Percentiles rank a stretch among this genome's conserved stretches.
Evolutionary conservation across 2,113 vertebrate species (phyloP).

Genomic region (Dolichotis patagonum): DNA sequence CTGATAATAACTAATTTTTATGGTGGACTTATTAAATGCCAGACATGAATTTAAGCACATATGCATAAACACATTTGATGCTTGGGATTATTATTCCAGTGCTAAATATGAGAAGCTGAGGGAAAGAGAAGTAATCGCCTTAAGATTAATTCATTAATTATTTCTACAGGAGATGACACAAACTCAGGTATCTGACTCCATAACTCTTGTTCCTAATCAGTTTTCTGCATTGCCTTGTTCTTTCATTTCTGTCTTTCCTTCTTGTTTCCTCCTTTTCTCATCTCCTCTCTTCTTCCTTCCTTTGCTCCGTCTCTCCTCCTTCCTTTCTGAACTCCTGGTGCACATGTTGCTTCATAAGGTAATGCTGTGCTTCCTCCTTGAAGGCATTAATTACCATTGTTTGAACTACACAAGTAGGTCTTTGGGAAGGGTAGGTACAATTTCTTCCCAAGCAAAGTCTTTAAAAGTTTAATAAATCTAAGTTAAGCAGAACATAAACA

Average conservation of each 20-base stretch:
- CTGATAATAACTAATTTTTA: neutral
- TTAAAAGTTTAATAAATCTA: conserved; percentile 52
- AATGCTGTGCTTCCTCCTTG: neutral
- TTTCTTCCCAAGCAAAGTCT: conserved; percentile 55
- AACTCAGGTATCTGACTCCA: neutral
- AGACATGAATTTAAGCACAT: neutral
- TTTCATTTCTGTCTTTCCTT: neutral
- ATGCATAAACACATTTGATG: neutral
- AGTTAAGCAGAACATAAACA: conserved; percentile 53
- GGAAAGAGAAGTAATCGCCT: neutral
- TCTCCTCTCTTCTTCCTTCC: neutral
- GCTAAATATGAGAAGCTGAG: conserved; percentile 27
- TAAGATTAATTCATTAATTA: neutral
- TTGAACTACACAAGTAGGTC: neutral
- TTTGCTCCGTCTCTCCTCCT: neutral
- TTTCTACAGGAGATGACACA: neutral
- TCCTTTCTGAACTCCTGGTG: neutral
- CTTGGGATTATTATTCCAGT: neutral
- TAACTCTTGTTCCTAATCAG: neutral
- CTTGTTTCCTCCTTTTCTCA: accelerated
- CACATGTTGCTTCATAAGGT: neutral
- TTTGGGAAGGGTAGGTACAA: neutral
- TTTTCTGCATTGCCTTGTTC: too few species aligned
- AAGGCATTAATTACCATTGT: conserved; percentile 41
- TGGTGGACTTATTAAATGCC: neutral